Evolutionary conservation across 2,888 invertebrate genomes (phyloP).

Genomic region (Cataglyphis albicans): DNA sequence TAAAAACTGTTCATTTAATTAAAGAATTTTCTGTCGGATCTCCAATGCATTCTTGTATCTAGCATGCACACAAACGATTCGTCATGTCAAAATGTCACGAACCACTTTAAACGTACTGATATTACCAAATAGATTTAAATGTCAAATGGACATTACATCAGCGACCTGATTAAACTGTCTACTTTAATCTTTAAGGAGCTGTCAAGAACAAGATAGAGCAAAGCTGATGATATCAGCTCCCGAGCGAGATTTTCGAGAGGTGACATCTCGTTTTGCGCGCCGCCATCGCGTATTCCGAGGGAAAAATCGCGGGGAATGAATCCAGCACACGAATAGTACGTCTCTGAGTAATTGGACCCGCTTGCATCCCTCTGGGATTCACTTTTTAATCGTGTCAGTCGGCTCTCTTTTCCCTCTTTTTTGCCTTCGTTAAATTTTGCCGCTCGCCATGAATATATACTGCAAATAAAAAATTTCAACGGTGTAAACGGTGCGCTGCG

Average conservation of each 20-base stretch:
- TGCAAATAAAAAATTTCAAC: conserved; percentile 51
- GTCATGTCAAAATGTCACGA: background rate
- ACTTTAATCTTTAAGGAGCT: background rate
- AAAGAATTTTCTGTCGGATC: conserved; percentile 72
- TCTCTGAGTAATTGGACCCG: conserved; percentile 76
- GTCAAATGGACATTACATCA: background rate
- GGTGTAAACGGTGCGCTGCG: conserved; percentile 42
- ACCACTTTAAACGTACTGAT: background rate
- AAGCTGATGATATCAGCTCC: background rate
- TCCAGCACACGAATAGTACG: conserved; percentile 61
- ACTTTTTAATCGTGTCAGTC: conserved; percentile 74
- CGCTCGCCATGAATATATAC: conserved; percentile 62
- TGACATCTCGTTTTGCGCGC: conserved; percentile 66
- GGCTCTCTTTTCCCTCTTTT: conserved; percentile 58
- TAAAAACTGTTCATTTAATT: conserved; percentile 82
- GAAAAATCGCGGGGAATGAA: conserved; percentile 61
- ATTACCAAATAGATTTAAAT: background rate
- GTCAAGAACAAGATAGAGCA: background rate
- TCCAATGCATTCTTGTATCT: conserved; percentile 42
- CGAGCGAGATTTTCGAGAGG: conserved; percentile 60
- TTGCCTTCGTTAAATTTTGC: conserved; percentile 74
- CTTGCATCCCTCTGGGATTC: conserved; percentile 64
- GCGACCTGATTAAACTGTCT: background rate
- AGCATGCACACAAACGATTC: conserved; percentile 58
- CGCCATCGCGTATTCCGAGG: conserved; percentile 42